Evolutionary conservation across 2,888 invertebrate genomes (phyloP).

Genomic region (Sesamia inferens): DNA sequence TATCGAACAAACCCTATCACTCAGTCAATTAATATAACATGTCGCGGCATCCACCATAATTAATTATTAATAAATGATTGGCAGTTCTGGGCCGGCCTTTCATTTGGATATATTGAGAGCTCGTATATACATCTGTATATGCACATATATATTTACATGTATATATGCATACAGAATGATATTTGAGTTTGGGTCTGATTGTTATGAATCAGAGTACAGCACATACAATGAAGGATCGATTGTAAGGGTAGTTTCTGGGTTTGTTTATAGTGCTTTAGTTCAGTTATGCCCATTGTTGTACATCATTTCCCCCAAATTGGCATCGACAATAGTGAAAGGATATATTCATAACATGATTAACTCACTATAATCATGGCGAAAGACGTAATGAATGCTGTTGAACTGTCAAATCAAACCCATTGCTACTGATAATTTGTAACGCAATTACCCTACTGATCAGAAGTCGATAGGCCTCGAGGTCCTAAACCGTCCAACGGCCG

Average conservation of each 20-base stretch:
- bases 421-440: too few relatives aligned
- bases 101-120: conserved; percentile 53
- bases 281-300: conserved; percentile 2
- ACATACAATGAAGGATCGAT: conserved; percentile 33
- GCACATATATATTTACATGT: background rate
- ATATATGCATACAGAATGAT: conserved; percentile 15
- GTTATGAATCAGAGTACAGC: conserved; percentile 42
- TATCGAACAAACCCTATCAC: conserved; percentile 48
- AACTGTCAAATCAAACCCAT: too few relatives aligned
- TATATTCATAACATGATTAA: background rate
- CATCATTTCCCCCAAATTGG: background rate
- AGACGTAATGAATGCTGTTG: background rate
- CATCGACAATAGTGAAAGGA: background rate
- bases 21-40: conserved; percentile 60
- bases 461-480: too few relatives aligned
- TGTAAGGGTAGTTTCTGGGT: conserved; percentile 14
- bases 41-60: conserved; percentile 59
- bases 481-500: too few relatives aligned
- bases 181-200: conserved; percentile 49
- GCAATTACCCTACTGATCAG: too few relatives aligned
- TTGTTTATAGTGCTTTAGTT: conserved; percentile 19
- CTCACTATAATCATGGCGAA: background rate
- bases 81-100: conserved; percentile 63
- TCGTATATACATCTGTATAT: conserved; percentile 13
- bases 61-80: conserved; percentile 71